A percentile compares a stretch with the other conserved stretches of the same genome.
Evolutionary conservation across 2,113 vertebrate genomes (phyloP).

Genomic region (Rhabdornis inornatus): DNA sequence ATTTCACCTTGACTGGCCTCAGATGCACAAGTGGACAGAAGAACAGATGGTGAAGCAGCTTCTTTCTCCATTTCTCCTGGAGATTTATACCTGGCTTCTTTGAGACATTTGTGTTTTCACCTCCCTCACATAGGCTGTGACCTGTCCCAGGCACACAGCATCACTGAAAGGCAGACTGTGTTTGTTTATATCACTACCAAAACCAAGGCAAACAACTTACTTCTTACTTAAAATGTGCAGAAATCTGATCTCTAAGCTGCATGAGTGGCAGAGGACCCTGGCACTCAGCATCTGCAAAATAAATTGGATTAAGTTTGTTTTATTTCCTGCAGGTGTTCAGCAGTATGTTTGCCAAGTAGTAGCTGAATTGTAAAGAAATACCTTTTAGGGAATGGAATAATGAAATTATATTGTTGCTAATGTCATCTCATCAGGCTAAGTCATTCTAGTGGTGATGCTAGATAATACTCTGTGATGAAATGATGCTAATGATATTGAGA

Average conservation of each 20-base stretch:
- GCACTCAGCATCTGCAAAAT: slow-evolving; percentile 42
- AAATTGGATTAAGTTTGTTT: slow-evolving; percentile 52
- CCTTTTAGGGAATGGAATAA: slow-evolving; percentile 56
- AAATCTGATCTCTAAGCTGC: slow-evolving; percentile 35
- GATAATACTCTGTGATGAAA: slow-evolving; percentile 17
- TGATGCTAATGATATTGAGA: slow-evolving; percentile 22
- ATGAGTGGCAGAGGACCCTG: slow-evolving; percentile 38
- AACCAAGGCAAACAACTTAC: slow-evolving; percentile 43
- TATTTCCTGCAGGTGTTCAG: slow-evolving; percentile 56
- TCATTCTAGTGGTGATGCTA: not conserved
- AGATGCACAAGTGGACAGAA: not conserved
- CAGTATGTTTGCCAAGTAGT: slow-evolving; percentile 52
- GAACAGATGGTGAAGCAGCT: not conserved
- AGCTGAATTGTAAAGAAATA: slow-evolving; percentile 58
- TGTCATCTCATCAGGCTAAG: slow-evolving; percentile 37
- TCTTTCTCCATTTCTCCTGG: not conserved
- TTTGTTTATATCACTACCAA: slow-evolving; percentile 32
- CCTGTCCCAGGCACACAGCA: not conserved
- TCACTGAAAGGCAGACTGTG: not conserved
- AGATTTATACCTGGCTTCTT: not conserved
- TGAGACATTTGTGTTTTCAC: not conserved
- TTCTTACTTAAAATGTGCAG: slow-evolving; percentile 55
- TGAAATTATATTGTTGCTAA: slow-evolving; percentile 48
- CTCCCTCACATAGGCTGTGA: not conserved
- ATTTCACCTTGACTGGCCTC: not conserved